A percentile compares a stretch with the other conserved stretches of the same genome.
Conservation (phyloP, 2,113 vertebrate species). For the Callionymus lyra region DNA sequence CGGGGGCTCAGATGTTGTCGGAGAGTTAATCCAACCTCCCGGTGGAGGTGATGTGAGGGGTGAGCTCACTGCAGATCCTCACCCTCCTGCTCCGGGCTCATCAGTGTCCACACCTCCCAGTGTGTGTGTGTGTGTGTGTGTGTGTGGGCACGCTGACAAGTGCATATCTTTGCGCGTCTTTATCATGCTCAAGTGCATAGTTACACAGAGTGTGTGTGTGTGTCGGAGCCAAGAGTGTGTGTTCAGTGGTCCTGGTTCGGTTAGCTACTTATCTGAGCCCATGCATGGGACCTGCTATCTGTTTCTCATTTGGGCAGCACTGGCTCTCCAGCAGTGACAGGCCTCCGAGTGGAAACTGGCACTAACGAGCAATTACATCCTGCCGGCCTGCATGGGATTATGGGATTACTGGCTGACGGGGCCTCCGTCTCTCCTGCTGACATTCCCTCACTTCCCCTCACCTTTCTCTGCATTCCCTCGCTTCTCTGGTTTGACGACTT, state of each 20-base stretch:
- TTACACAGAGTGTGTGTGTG: conserved; percentile 3
- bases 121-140: conserved; percentile 11
- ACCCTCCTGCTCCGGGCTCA: conserved; percentile 29
- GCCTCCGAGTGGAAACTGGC: conserved; percentile 57
- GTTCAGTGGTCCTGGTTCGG: conserved; percentile 2
- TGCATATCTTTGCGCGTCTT: no score
- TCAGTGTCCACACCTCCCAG: conserved; percentile 30
- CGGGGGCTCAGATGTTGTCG: conserved; percentile 15
- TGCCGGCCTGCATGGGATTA: conserved; percentile 64
- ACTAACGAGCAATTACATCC: conserved; percentile 69
- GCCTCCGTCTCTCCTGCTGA: conserved; percentile 28
- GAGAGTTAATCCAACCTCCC: conserved; percentile 28
- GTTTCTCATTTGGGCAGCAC: conserved; percentile 57
- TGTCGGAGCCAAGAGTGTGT: conserved; percentile 18
- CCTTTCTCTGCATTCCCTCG: conserved; percentile 20
- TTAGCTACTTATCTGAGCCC: conserved; percentile 37
- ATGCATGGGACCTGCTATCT: conserved; percentile 52
- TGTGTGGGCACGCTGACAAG: not conserved
- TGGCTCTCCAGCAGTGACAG: conserved; percentile 57
- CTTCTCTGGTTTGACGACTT: no score
- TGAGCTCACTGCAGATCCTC: conserved; percentile 26
- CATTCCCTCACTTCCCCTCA: conserved; percentile 24
- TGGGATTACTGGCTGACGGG: conserved; percentile 60
- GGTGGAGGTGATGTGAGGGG: conserved; percentile 19
- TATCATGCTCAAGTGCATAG: no score